Conservation (phyloP, 2,888 invertebrate species). For the Oasisia sp. region DNA sequence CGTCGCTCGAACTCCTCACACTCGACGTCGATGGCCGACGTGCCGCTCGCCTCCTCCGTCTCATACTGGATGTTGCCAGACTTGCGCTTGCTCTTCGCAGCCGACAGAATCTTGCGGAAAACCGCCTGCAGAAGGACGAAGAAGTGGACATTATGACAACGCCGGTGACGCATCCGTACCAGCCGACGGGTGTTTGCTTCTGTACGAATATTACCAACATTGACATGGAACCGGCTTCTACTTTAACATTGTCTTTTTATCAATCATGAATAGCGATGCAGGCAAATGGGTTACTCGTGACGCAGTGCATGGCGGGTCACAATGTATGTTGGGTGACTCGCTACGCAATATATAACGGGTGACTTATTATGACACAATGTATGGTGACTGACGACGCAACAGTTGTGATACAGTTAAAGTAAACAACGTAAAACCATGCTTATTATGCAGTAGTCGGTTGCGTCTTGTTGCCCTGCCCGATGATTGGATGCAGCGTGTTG, state of each 20-base stretch:
- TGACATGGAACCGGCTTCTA: too few species aligned
- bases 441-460: neutral
- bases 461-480: neutral
- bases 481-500: neutral
- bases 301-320: neutral
- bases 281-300: neutral
- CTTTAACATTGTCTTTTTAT: too few species aligned
- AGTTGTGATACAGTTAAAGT: neutral
- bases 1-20: conserved; percentile 42
- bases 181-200: too few species aligned
- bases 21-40: conserved; percentile 27
- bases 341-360: neutral
- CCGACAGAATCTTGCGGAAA: conserved; percentile 44
- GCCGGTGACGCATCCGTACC: too few species aligned
- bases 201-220: too few species aligned
- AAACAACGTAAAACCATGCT: neutral
- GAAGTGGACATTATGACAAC: neutral
- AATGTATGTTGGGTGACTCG: neutral
- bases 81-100: conserved; percentile 36
- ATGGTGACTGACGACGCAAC: neutral
- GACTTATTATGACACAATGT: neutral
- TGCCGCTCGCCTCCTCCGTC: conserved; percentile 25
- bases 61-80: conserved; percentile 32
- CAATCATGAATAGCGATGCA: too few species aligned
- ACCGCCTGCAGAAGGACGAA: conserved; percentile 39